Base-by-base conservation (phyloP, 2,888 invertebrate genomes). In the Clitarchus hookeri region DNA sequence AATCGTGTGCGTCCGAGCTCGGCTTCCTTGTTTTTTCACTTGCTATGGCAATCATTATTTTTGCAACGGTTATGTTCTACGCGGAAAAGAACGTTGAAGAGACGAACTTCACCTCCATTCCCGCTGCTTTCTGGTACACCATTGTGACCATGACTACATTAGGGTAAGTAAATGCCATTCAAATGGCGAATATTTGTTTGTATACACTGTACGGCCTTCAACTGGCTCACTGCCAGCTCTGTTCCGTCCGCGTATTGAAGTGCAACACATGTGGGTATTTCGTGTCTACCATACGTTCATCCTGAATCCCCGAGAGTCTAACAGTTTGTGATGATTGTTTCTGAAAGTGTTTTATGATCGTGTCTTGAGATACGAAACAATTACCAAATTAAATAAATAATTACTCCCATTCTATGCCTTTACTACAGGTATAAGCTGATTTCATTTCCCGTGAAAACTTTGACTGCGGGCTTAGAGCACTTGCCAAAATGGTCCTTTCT, bases 31-130 rank as follows among this genome's bases (percentile, higher is more conserved):
- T 99, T 88, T 99, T 99, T 93, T 99, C 99, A 53, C 93, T 99
- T 91, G 98, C 99, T 88, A 99, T 99, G 99, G 99, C 99, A 90
- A 99, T 99, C 92, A 99, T 99, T 91, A 99, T 99, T 91, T 99
- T 99, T 92, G 99, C 99, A 88, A 99, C 99, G 79, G 98, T 99
- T 90, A 99, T 99, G 99, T 99, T 98, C 94, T 99, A 99, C 93
- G 99, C 99, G 85, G 99, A 99, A 94, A 99, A 99, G 93, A 99
- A 99, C 92, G 99, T 98, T 89, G 96, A 96, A 90, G 96, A 96
- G 90, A 99, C 99, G 86, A 97, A 97, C 92, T 99, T 99, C 94
- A 99, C 98, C 88, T 99, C 98, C 91, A 99, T 99, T 93, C 99
- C 99, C 87, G 98, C 99, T 86, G 99, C 99, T 89, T 99, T 99